These are phyloP conservation scores for Osmerus mordax DNA, from an alignment of 2,113 vertebrate species.

Conservation along the genomic window DNA sequence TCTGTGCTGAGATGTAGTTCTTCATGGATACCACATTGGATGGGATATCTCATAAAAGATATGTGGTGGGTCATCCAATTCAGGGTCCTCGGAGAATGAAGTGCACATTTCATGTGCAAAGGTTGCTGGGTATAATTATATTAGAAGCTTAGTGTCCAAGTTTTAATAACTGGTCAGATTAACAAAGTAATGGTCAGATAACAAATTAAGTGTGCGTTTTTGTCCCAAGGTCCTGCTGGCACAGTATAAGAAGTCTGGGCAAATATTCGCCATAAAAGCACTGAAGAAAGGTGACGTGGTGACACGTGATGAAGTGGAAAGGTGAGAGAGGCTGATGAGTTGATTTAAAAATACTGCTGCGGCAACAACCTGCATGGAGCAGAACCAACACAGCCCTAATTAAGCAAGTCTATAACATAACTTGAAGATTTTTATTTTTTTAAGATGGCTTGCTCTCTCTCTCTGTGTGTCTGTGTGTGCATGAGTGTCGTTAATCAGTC, in stretches of 20 bases:
- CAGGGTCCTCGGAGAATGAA: background rate
- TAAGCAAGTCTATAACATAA: background rate
- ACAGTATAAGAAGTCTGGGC: conserved; percentile 79
- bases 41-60: background rate
- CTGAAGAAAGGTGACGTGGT: conserved; percentile 95
- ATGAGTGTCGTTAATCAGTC: conserved; percentile 61
- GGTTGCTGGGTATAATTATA: no score
- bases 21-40: no score
- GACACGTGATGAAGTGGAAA: conserved; percentile 90
- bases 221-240: conserved; percentile 84
- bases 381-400: background rate
- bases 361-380: no score
- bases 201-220: background rate
- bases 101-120: no score
- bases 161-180: no score
- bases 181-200: background rate
- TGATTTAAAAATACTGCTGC: no score
- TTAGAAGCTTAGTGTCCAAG: no score
- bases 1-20: background rate
- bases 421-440: no score
- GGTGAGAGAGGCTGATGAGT: conserved; percentile 63
- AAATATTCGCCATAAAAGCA: conserved; percentile 90
- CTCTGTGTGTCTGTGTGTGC: background rate
- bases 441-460: background rate
- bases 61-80: background rate